Percentiles rank a stretch among this genome's conserved stretches.
These are phyloP conservation scores for Ernsta delagoae DNA, from an alignment of 2,888 invertebrate genomes.

Conservation along the genomic window DNA sequence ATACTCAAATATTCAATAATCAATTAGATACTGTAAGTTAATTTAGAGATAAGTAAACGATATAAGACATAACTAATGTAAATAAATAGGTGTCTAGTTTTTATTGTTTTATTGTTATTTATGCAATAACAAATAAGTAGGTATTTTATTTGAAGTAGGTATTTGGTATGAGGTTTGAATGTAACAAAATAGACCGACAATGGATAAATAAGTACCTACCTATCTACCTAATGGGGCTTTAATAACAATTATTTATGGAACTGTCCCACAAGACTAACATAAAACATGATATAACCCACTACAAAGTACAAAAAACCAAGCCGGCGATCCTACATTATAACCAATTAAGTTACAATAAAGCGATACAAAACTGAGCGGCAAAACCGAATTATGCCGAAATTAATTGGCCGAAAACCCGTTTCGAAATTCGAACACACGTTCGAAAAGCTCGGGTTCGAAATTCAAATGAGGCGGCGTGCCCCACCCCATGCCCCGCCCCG, in stretches of 20 bases:
- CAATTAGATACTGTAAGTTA: too few relatives aligned
- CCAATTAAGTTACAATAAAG: constrained; percentile 73
- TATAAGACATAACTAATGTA: too few relatives aligned
- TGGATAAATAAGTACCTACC: too few relatives aligned
- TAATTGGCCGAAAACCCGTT: constrained; percentile 83
- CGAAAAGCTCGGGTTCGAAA: constrained; percentile 79
- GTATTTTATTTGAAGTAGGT: too few relatives aligned
- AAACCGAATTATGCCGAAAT: constrained; percentile 78
- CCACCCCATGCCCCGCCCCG: constrained; percentile 79
- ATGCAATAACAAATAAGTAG: too few relatives aligned
- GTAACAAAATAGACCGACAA: too few relatives aligned
- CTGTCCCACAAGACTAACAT: constrained; percentile 2
- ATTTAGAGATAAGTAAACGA: too few relatives aligned
- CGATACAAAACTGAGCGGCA: constrained; percentile 55
- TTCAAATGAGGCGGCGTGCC: constrained; percentile 83
- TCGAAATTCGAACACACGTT: constrained; percentile 76
- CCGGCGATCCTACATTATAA: constrained; percentile 48
- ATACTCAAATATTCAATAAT: too few relatives aligned
- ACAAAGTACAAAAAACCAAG: constrained; percentile 37
- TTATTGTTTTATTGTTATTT: too few relatives aligned
- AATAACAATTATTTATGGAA: not conserved
- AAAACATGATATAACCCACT: constrained; percentile 24
- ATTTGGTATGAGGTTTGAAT: too few relatives aligned
- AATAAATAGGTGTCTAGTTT: too few relatives aligned
- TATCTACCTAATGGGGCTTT: too few relatives aligned